Conservation (phyloP, 2,797 vertebrate genomes). For the Acestrorhynchus altus region DNA sequence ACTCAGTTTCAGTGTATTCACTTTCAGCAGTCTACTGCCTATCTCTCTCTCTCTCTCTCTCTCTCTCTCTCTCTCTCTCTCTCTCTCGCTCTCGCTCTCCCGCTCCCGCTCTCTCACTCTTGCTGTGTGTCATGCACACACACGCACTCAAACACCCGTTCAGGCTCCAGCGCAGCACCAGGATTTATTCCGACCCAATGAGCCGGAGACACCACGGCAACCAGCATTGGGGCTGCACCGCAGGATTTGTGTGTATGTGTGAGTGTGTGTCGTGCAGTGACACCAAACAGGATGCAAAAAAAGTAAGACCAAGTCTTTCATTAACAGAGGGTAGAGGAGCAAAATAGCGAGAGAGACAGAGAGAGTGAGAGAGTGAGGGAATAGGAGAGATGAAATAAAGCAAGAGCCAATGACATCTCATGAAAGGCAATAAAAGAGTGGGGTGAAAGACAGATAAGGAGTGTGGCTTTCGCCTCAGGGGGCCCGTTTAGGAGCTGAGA, state of each 20-base stretch:
- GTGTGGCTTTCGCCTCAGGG: background rate
- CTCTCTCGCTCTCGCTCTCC: background rate
- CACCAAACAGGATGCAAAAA: conserved; percentile 59
- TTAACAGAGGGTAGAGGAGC: conserved; percentile 68
- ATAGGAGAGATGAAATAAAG: conserved; percentile 21
- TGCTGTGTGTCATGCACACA: background rate
- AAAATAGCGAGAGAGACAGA: conserved; percentile 20
- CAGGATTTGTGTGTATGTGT: conserved; percentile 58
- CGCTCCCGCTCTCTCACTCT: background rate
- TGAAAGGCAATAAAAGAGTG: conserved; percentile 15
- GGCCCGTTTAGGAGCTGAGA: background rate
- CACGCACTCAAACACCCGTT: conserved; percentile 29
- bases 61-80: conserved; percentile 8
- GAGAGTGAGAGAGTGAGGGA: background rate
- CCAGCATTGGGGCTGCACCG: conserved; percentile 40
- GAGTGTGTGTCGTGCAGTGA: conserved; percentile 18
- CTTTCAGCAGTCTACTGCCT: background rate
- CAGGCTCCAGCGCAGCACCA: conserved; percentile 56
- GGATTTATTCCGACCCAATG: conserved; percentile 74
- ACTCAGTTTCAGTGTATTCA: conserved; percentile 1
- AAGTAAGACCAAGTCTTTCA: conserved; percentile 64
- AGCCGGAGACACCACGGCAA: conserved; percentile 55
- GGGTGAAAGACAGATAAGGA: conserved; percentile 9
- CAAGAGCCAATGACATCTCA: conserved; percentile 21
- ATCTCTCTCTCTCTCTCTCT: background rate